Evolutionary conservation across 2,888 invertebrate species (phyloP).

Genomic region (Zaprionus bogoriensis): DNA sequence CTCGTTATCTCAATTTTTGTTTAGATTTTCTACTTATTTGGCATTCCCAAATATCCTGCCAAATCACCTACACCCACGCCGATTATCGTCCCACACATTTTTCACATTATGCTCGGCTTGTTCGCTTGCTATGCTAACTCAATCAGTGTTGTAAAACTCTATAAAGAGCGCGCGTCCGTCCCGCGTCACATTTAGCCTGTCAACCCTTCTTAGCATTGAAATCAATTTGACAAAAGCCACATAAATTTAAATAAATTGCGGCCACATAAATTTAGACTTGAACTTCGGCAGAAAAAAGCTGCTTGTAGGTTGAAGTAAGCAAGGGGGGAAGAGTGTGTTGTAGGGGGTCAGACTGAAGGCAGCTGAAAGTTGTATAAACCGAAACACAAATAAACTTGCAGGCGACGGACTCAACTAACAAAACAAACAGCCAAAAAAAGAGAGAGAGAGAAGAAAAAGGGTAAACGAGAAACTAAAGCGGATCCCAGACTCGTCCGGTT

Average conservation of each 20-base stretch:
- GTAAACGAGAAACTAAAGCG: slow-evolving; percentile 52
- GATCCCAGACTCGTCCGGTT: slow-evolving; percentile 10
- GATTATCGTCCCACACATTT: slow-evolving; percentile 6
- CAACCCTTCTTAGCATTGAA: slow-evolving; percentile 78
- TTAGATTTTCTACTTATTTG: no score
- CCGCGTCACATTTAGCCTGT: slow-evolving; percentile 53
- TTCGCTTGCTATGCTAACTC: slow-evolving; percentile 49
- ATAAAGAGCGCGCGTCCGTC: slow-evolving; percentile 10
- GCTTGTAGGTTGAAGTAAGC: background rate
- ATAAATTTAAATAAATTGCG: slow-evolving; percentile 79
- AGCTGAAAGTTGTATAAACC: slow-evolving; percentile 56
- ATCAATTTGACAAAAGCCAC: slow-evolving; percentile 79
- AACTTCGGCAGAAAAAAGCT: slow-evolving; percentile 21
- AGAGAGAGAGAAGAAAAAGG: slow-evolving; percentile 34
- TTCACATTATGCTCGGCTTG: slow-evolving; percentile 29
- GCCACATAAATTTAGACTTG: slow-evolving; percentile 75
- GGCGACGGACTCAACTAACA: slow-evolving; percentile 77
- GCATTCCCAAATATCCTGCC: background rate
- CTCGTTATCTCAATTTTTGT: no score
- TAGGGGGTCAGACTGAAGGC: background rate
- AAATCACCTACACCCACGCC: background rate
- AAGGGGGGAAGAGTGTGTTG: background rate
- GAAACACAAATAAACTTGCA: slow-evolving; percentile 73
- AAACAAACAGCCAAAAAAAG: slow-evolving; percentile 55
- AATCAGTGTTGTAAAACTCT: slow-evolving; percentile 58